Evolutionary conservation across 2,113 vertebrate genomes (phyloP), one percentile per base, ranked within the genome.

Genomic region (Danio rerio): DNA sequence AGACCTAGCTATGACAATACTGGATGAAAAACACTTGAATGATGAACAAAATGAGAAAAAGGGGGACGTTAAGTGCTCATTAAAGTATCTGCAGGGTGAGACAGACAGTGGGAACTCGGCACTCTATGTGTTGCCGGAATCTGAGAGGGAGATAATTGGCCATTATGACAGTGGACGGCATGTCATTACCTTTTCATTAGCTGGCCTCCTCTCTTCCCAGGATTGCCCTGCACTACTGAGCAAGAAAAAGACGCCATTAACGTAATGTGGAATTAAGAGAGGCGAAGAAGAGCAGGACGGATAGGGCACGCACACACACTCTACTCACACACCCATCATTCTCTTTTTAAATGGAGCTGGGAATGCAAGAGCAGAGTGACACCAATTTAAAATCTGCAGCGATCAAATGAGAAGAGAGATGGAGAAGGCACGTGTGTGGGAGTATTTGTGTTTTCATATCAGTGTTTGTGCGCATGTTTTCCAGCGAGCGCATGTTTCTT

Each of bases 121-220:
- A 79, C 76, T 79, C 76, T 79, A 78, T 53, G 76, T 66, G 62
- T 50, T 63, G 59, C 76, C 5, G 61, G 76, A 79, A 79, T 79
- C 58, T 63, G 56, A 78, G 83, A 74, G 31, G 53, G 71, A 75
- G 74, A 86, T 89, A 89, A 87, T 87, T 87, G 83, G 78, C 83
- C 84, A 83, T 89, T 87, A 85, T 80, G 82, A 80, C 85, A 52
- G 80, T 71, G 79, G 80, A 81, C 81, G 77, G 85, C 81, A 81
- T 82, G 81, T 84, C 79, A 86, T 89, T 88, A 87, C 83, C 81
- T 86, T 86, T 89, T 85, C 84, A 89, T 89, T 87, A 88, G 52
- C 73, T 74, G 83, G 83, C 50, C 81, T 80, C 79, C 80, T 79
- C 66, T 69, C 80, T 78, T 75, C 74, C 73, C 43, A 18, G 31